These are phyloP conservation scores for Bolborhynchus lineola DNA, from an alignment of 2,113 vertebrate genomes.

Conservation along the genomic window DNA sequence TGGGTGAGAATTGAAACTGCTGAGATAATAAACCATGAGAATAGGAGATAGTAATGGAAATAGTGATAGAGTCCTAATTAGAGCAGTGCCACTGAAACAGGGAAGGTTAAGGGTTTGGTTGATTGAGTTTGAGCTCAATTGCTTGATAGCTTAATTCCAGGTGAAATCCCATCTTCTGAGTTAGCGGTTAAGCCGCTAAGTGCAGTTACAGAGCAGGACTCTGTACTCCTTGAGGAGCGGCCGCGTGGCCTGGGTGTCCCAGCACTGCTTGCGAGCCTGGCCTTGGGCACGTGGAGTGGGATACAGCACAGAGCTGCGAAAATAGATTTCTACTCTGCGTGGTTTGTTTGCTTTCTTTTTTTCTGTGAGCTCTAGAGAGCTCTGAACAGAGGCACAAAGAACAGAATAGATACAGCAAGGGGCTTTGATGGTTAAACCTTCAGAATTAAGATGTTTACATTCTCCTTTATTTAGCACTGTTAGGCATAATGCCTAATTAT, in stretches of 20 bases:
- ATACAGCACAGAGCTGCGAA: not conserved
- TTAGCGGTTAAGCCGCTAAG: conserved; percentile 26
- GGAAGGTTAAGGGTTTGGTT: conserved; percentile 67
- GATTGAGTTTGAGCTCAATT: conserved; percentile 70
- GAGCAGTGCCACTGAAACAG: conserved; percentile 61
- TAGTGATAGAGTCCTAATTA: conserved; percentile 61
- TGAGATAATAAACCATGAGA: conserved; percentile 59
- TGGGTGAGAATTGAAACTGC: conserved; percentile 47
- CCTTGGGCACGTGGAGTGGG: not conserved
- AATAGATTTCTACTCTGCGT: not conserved
- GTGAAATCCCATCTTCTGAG: conserved; percentile 66
- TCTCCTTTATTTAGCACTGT: conserved; percentile 66
- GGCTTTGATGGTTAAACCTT: conserved; percentile 53
- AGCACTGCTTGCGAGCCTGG: not conserved
- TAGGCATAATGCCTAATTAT: conserved; percentile 67
- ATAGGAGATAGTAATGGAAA: conserved; percentile 62
- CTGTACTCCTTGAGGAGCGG: not conserved
- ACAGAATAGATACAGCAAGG: not conserved
- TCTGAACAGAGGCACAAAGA: not conserved
- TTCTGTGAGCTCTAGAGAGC: not conserved
- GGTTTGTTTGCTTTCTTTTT: not conserved
- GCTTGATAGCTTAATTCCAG: conserved; percentile 69
- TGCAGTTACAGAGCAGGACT: conserved; percentile 34
- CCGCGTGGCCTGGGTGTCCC: not conserved
- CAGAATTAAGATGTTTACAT: conserved; percentile 65